Conservation (phyloP, 2,797 vertebrate genomes). For the Caiman crocodilus region DNA sequence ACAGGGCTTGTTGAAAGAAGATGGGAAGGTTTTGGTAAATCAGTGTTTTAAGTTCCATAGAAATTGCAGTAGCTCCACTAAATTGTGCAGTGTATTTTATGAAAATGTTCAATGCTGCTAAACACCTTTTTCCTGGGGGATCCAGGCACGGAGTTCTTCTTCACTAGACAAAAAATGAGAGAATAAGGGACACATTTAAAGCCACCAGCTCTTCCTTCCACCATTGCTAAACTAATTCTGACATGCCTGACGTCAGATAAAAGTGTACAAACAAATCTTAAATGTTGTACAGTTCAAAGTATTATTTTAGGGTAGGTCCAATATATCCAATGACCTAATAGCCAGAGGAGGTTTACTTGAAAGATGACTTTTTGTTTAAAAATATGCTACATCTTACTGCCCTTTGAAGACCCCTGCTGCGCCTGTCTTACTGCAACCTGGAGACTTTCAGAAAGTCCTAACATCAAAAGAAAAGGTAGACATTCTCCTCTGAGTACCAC, state of each 20-base stretch:
- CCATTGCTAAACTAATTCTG: background rate
- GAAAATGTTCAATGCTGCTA: background rate
- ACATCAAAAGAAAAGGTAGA: conserved; percentile 42
- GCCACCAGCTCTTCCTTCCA: background rate
- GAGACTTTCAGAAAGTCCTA: conserved; percentile 30
- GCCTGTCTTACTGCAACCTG: conserved; percentile 63
- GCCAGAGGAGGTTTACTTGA: background rate
- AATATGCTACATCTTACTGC: conserved; percentile 72
- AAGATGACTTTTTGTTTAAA: conserved; percentile 28
- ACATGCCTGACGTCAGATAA: background rate
- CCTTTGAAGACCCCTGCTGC: conserved; percentile 75
- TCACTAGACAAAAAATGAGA: background rate
- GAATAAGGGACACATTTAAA: conserved; percentile 46
- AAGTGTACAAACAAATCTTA: background rate
- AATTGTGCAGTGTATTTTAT: background rate
- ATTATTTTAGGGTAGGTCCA: background rate
- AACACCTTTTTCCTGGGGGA: background rate
- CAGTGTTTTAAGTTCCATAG: background rate
- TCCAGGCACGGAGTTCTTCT: background rate
- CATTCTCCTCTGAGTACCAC: conserved; percentile 44
- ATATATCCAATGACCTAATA: background rate
- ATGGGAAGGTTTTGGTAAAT: background rate
- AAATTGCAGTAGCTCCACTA: background rate
- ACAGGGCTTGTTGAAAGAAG: background rate
- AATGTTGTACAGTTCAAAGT: background rate